Evolutionary conservation across 2,888 invertebrate genomes (phyloP).

Genomic region (Lithophane ornitopus): DNA sequence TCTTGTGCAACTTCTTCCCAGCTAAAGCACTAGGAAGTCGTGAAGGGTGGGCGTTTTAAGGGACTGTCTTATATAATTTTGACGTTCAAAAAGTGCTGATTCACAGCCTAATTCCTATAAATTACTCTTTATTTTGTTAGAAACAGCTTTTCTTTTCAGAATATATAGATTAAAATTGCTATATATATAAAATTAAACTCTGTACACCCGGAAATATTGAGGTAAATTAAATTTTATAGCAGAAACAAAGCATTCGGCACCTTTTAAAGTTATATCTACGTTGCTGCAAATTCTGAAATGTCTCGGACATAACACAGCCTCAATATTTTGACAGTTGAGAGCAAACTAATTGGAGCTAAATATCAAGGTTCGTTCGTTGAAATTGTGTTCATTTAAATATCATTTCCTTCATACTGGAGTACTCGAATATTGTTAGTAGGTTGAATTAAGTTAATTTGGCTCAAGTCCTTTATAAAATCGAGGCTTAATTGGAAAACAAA

Average conservation of each 20-base stretch:
- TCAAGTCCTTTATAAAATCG: conserved; percentile 4
- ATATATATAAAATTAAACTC: neutral
- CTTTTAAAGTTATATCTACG: conserved; percentile 31
- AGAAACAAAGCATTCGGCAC: conserved; percentile 15
- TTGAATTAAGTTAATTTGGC: conserved; percentile 20
- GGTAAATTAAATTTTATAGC: conserved; percentile 11
- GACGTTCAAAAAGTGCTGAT: neutral
- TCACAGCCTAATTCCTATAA: neutral
- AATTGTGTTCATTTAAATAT: conserved; percentile 65
- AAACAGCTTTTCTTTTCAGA: neutral
- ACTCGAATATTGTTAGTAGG: conserved; percentile 24
- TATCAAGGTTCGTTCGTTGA: conserved; percentile 70
- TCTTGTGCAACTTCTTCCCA: neutral
- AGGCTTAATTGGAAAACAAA: conserved; percentile 21
- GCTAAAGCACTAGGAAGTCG: neutral
- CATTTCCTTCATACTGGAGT: conserved; percentile 56
- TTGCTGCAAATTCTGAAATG: conserved; percentile 56
- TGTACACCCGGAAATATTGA: neutral
- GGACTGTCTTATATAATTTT: neutral
- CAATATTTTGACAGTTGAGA: conserved; percentile 65
- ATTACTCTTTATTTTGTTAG: neutral
- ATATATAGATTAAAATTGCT: neutral
- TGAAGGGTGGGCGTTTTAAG: neutral
- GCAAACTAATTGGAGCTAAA: conserved; percentile 69
- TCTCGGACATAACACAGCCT: conserved; percentile 62